Conservation (phyloP, 2,113 vertebrate genomes). For the Cyprinodon brontotheroides region DNA sequence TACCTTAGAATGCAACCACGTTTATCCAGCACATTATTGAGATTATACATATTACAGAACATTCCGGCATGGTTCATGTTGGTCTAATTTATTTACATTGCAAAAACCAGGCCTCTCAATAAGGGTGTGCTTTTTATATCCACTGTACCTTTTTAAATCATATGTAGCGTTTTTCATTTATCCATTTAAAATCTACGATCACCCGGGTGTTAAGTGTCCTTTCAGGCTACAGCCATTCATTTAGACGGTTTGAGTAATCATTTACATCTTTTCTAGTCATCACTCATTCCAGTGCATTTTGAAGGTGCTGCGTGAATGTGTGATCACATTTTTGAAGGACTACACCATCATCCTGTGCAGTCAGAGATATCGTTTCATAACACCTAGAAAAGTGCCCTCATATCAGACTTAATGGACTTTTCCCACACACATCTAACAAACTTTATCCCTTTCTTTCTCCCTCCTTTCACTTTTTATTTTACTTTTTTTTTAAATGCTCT, state of each 20-base stretch:
- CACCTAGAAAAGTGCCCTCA: slow-evolving; percentile 50
- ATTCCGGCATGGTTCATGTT: too few relatives aligned
- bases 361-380: slow-evolving; percentile 48
- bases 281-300: slow-evolving; percentile 76
- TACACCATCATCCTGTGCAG: slow-evolving; percentile 54
- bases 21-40: too few relatives aligned
- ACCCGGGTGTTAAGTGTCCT: slow-evolving; percentile 19
- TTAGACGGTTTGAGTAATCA: slow-evolving; percentile 40
- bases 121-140: background rate
- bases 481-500: slow-evolving; percentile 44
- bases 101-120: background rate
- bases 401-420: slow-evolving; percentile 45
- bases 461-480: slow-evolving; percentile 47
- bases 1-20: too few relatives aligned
- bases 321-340: slow-evolving; percentile 47
- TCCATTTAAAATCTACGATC: slow-evolving; percentile 6
- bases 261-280: slow-evolving; percentile 72
- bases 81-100: background rate
- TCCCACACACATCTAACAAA: slow-evolving; percentile 66
- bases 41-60: too few relatives aligned
- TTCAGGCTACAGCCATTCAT: slow-evolving; percentile 29
- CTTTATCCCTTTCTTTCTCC: slow-evolving; percentile 64
- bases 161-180: slow-evolving; percentile 8
- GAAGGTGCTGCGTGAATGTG: slow-evolving; percentile 47
- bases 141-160: slow-evolving; percentile 1